Percentiles rank a stretch among this genome's conserved stretches.
These are phyloP conservation scores for Pangasius sanitwongsei DNA, from an alignment of 2,797 vertebrate genomes.

Conservation along the genomic window DNA sequence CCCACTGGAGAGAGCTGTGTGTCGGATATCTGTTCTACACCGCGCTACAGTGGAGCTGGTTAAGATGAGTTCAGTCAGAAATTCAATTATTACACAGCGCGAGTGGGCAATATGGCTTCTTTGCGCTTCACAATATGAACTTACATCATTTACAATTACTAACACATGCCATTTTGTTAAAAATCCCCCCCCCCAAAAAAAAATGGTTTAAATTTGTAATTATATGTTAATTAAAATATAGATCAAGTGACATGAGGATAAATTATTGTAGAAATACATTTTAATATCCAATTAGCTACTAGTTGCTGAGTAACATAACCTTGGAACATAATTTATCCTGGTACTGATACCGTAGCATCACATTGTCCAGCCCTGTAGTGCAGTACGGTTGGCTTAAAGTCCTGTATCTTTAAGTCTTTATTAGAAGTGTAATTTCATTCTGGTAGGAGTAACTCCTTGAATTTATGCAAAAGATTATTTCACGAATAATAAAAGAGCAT, in stretches of 20 bases:
- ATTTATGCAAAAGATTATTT: neutral
- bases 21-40: neutral
- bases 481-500: constrained; percentile 5
- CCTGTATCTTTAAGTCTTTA: neutral
- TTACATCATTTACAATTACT: neutral
- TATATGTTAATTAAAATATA: neutral
- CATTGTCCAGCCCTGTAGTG: neutral
- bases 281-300: neutral
- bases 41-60: neutral
- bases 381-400: neutral
- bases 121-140: neutral
- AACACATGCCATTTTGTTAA: neutral
- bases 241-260: neutral
- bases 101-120: neutral
- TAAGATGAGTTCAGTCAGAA: neutral
- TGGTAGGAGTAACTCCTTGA: neutral
- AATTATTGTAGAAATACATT: neutral
- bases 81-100: constrained; percentile 8
- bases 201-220: too few species aligned
- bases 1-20: neutral
- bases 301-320: neutral
- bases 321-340: neutral
- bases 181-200: too few species aligned
- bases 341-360: neutral
- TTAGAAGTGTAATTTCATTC: neutral